Conservation (phyloP, 2,888 invertebrate genomes). For the Sarcophaga caerulescens region DNA sequence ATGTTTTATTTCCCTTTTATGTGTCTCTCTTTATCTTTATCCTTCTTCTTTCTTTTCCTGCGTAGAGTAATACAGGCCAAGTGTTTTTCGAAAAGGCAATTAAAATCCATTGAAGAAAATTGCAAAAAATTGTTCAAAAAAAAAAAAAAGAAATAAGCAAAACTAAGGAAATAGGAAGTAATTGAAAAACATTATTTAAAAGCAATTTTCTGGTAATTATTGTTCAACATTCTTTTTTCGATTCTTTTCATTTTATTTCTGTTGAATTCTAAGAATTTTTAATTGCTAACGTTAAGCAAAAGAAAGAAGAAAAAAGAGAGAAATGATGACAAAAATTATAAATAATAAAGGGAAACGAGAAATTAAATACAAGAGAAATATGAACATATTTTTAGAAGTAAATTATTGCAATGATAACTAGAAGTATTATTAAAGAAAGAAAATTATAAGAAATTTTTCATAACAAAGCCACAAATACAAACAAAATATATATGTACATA, state of each 20-base stretch:
- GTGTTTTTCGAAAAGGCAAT: constrained; percentile 43
- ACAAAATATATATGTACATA: no score
- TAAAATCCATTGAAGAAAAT: constrained; percentile 12
- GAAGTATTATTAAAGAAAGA: no score
- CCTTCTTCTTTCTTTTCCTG: neutral
- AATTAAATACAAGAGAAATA: neutral
- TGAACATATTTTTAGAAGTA: no score
- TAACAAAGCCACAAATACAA: no score
- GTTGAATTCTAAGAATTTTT: neutral
- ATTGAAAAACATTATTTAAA: constrained; percentile 48
- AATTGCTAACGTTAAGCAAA: neutral
- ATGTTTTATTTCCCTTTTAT: neutral
- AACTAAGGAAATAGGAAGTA: constrained; percentile 30
- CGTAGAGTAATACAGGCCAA: neutral
- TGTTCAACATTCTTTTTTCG: neutral
- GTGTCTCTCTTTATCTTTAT: neutral
- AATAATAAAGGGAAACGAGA: neutral
- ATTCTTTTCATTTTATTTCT: neutral
- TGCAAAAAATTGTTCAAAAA: neutral
- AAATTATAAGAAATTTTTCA: no score
- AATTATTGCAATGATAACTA: no score
- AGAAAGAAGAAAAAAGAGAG: neutral
- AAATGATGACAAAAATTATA: neutral
- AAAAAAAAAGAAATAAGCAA: no score
- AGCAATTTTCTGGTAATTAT: constrained; percentile 29